Percentiles rank a stretch among this genome's conserved stretches.
phyloP scores from a whole-genome alignment of 1,140 invertebrate genomes.

The Epicauta chinensis region DNA sequence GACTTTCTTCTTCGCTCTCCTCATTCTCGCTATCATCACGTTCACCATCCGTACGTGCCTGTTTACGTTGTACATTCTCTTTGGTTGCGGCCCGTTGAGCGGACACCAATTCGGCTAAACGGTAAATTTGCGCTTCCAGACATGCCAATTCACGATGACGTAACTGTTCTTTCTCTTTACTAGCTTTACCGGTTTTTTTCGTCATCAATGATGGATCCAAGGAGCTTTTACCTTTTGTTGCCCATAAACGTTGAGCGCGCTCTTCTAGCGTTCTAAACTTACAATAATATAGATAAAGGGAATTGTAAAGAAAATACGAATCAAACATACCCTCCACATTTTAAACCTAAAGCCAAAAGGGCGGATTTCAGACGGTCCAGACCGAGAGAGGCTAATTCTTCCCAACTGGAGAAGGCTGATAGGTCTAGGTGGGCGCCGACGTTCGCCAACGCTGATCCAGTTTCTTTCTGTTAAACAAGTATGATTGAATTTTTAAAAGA shows the following conservation, averaged over 20 bases:
- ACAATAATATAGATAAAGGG: constrained; percentile 8
- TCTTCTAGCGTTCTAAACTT: constrained; percentile 81
- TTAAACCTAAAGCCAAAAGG: constrained; percentile 92
- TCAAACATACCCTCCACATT: constrained; percentile 83
- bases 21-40: constrained; percentile 89
- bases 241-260: constrained; percentile 90
- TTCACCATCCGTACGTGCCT: constrained; percentile 93
- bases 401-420: constrained; percentile 94
- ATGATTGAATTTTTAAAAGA: constrained; percentile 4
- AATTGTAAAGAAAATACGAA: neutral
- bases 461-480: constrained; percentile 73
- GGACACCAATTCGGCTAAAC: constrained; percentile 73
- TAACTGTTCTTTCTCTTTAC: constrained; percentile 62
- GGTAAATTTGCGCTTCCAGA: constrained; percentile 85
- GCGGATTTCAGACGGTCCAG: constrained; percentile 96
- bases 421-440: constrained; percentile 94
- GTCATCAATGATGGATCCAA: constrained; percentile 87
- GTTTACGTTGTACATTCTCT: constrained; percentile 97
- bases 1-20: constrained; percentile 75
- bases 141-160: constrained; percentile 76
- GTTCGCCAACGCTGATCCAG: constrained; percentile 84
- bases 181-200: constrained; percentile 67
- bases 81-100: constrained; percentile 85
- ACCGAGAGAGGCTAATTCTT: constrained; percentile 94
- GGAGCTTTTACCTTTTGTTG: constrained; percentile 89